Conservation (phyloP, 2,113 vertebrate genomes). For the Ascaphus truei region DNA sequence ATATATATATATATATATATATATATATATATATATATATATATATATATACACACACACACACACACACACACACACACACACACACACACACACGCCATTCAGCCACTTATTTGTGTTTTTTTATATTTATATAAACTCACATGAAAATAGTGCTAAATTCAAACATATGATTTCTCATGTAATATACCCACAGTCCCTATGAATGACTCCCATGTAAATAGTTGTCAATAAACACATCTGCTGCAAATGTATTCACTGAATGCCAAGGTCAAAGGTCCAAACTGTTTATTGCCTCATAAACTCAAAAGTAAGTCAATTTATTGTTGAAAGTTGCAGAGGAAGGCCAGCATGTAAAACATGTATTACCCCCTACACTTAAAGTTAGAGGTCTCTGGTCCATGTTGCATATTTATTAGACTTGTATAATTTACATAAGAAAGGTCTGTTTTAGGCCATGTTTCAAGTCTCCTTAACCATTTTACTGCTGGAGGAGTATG, state of each 20-base stretch:
- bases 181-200: conserved; percentile 29
- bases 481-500: too few relatives aligned
- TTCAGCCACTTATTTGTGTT: conserved; percentile 10
- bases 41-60: too few relatives aligned
- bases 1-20: too few relatives aligned
- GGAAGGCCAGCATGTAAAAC: conserved; percentile 67
- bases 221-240: conserved; percentile 77
- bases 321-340: conserved; percentile 73
- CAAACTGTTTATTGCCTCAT: conserved; percentile 77
- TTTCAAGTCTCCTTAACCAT: neutral
- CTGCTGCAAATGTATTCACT: conserved; percentile 75
- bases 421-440: neutral
- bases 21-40: too few relatives aligned
- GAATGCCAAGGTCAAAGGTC: conserved; percentile 76
- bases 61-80: too few relatives aligned
- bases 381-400: neutral
- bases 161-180: conserved; percentile 21
- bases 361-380: conserved; percentile 25
- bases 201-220: conserved; percentile 67
- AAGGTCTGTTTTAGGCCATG: conserved; percentile 8
- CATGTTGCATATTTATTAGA: conserved; percentile 22
- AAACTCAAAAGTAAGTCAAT: conserved; percentile 80
- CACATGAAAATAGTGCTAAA: conserved; percentile 21
- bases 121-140: conserved; percentile 8
- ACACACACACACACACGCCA: too few relatives aligned